Evolutionary conservation across 2,888 invertebrate species (phyloP).

Genomic region (Diabrotica balteata): DNA sequence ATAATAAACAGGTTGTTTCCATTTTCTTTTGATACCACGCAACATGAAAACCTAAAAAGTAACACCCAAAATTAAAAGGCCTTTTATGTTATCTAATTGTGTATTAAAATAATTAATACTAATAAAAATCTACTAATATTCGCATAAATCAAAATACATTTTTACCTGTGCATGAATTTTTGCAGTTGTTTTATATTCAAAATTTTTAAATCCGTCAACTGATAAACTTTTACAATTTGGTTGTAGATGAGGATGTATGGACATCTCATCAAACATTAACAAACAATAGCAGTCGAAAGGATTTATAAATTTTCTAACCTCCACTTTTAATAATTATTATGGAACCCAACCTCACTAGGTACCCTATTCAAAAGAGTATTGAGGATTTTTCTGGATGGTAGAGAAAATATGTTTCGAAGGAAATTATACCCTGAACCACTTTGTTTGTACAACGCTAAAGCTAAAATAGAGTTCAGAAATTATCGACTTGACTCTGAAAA

Average conservation of each 20-base stretch:
- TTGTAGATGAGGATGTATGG: constrained; percentile 28
- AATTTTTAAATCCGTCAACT: constrained; percentile 26
- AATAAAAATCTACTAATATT: too few species aligned
- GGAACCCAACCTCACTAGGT: constrained; percentile 32
- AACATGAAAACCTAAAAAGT: too few species aligned
- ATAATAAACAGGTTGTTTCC: too few species aligned
- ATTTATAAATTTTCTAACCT: constrained; percentile 1
- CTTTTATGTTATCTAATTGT: too few species aligned
- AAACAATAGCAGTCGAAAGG: constrained; percentile 23
- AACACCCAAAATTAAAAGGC: too few species aligned
- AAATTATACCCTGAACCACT: constrained; percentile 33
- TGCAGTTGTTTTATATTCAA: neutral
- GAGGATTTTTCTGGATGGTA: constrained; percentile 35
- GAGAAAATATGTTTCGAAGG: constrained; percentile 33
- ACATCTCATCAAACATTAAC: constrained; percentile 38
- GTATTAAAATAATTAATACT: too few species aligned
- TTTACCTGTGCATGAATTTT: constrained; percentile 14
- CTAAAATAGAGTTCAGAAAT: too few species aligned
- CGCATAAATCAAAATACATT: too few species aligned
- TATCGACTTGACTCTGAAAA: too few species aligned
- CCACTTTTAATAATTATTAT: constrained; percentile 18
- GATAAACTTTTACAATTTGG: constrained; percentile 20
- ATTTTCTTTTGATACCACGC: too few species aligned
- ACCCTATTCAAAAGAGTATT: constrained; percentile 35
- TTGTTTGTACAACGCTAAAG: constrained; percentile 36